phyloP scores from a whole-genome alignment of 1,140 invertebrate species.

The Eupristina koningsbergeri region DNA sequence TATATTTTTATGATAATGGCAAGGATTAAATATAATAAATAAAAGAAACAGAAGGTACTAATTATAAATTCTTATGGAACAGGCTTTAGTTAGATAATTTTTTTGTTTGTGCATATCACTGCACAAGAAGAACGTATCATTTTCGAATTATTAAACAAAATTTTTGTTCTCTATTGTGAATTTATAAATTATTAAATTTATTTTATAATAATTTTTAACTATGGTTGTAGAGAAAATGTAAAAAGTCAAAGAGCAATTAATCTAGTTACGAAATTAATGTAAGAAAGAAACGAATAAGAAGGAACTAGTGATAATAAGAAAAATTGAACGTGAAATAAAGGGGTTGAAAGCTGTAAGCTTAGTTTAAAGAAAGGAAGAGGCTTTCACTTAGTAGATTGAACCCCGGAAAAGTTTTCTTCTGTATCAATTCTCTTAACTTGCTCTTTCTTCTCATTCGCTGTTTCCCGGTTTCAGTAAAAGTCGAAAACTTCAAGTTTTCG shows the following conservation, averaged over 20 bases:
- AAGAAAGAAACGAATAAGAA: neutral
- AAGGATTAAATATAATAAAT: too few species aligned
- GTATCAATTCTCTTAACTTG: neutral
- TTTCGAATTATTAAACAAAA: too few species aligned
- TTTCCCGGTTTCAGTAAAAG: neutral
- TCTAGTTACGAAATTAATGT: constrained; percentile 23
- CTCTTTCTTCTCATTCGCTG: neutral
- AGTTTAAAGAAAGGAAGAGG: constrained; percentile 11
- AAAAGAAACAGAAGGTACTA: too few species aligned
- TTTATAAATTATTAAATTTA: too few species aligned
- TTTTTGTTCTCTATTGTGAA: too few species aligned
- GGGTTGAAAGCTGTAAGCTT: neutral
- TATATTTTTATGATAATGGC: too few species aligned
- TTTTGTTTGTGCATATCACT: too few species aligned
- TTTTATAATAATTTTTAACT: too few species aligned
- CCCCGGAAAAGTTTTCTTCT: constrained; percentile 28
- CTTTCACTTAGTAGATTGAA: constrained; percentile 50
- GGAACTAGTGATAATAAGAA: neutral
- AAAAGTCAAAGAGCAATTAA: constrained; percentile 25
- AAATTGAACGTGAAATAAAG: neutral
- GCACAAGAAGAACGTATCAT: too few species aligned
- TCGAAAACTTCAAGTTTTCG: constrained; percentile 25
- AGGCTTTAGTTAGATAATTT: too few species aligned
- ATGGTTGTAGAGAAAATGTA: neutral
- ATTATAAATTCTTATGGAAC: too few species aligned